Percentiles rank a stretch among this genome's conserved stretches.
Conservation (phyloP, 2,888 invertebrate species). For the Blastobasis lacticolella region DNA sequence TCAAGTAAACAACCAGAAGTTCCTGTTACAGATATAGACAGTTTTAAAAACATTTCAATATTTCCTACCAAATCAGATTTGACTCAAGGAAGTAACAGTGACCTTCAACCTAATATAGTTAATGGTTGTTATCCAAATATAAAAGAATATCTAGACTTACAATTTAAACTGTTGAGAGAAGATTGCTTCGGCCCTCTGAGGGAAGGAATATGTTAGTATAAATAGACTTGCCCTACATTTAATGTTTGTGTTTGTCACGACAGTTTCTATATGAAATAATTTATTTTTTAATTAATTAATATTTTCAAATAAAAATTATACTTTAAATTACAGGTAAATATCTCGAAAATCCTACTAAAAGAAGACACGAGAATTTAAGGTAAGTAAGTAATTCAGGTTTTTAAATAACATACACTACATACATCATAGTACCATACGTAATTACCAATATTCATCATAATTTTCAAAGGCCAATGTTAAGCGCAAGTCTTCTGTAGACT, state of each 20-base stretch:
- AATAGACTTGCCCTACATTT: not conserved
- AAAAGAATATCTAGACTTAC: slow-evolving; percentile 85
- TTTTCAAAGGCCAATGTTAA: too few species aligned
- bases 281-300: too few species aligned
- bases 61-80: slow-evolving; percentile 70
- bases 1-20: slow-evolving; percentile 1
- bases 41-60: slow-evolving; percentile 46
- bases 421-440: too few species aligned
- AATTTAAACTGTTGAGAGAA: slow-evolving; percentile 84
- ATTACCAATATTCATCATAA: too few species aligned
- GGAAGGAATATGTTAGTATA: slow-evolving; percentile 75
- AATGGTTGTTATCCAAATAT: slow-evolving; percentile 77
- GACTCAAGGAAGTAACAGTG: slow-evolving; percentile 53
- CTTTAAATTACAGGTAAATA: slow-evolving; percentile 49
- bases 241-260: too few species aligned
- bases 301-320: not conserved
- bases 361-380: slow-evolving; percentile 62
- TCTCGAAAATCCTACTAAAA: slow-evolving; percentile 55
- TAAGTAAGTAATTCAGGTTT: slow-evolving; percentile 16
- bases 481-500: too few species aligned
- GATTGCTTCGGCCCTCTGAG: slow-evolving; percentile 85
- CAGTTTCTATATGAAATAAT: too few species aligned
- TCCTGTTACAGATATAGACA: slow-evolving; percentile 22
- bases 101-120: slow-evolving; percentile 69
- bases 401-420: not conserved